Evolutionary conservation across 64 coral and sea anemone species (phyloP).

Genomic region (Hydrozoanthus tunicans): DNA sequence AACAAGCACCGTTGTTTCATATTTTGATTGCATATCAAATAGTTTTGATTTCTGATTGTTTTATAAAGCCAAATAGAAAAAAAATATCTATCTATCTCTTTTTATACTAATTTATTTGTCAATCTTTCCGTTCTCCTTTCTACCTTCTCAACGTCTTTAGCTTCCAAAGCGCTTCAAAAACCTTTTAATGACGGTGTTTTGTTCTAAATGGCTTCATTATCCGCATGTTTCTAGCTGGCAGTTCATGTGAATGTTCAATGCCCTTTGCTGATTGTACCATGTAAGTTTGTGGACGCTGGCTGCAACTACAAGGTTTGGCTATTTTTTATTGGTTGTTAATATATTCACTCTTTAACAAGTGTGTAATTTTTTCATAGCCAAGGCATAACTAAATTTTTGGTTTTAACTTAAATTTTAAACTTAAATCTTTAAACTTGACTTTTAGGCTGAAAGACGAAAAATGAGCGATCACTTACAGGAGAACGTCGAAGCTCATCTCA

Average conservation of each 20-base stretch:
- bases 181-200: too few species aligned
- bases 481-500: slow-evolving; percentile 65
- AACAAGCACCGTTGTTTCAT: too few species aligned
- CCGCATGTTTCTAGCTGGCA: slow-evolving; percentile 54
- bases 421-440: background rate
- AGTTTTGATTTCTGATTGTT: too few species aligned
- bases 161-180: too few species aligned
- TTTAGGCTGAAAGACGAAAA: slow-evolving; percentile 78
- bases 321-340: background rate
- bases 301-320: slow-evolving; percentile 84
- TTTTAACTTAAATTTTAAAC: too few species aligned
- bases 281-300: slow-evolving; percentile 85
- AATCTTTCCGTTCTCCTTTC: too few species aligned
- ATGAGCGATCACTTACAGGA: slow-evolving; percentile 76
- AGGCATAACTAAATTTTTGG: background rate
- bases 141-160: too few species aligned
- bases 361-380: background rate
- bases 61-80: too few species aligned
- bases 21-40: too few species aligned
- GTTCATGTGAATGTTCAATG: slow-evolving; percentile 82
- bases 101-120: too few species aligned
- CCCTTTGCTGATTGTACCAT: slow-evolving; percentile 77
- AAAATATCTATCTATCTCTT: too few species aligned
- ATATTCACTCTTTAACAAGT: too few species aligned
- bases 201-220: background rate